Evolutionary conservation across 2,113 vertebrate genomes (phyloP), one percentile per base, ranked within the genome.

Genomic region (Coptodon rendalli): DNA sequence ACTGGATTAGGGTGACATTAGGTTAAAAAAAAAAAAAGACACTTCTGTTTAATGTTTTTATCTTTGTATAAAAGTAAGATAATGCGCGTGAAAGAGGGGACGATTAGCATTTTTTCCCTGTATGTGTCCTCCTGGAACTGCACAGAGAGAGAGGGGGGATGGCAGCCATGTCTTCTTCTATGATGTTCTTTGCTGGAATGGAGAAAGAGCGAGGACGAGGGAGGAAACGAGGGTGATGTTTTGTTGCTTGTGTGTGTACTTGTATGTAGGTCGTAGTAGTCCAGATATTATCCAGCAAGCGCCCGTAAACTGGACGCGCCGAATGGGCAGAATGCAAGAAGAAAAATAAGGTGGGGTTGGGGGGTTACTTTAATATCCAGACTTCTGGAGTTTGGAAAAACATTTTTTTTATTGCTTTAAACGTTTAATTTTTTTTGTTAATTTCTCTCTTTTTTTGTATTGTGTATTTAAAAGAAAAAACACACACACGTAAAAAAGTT

Each of bases 141-240:
- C 92, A 66, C 61, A 66, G 61, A 66, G 61, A 66, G 59, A 81
- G 81, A 80, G 81, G 27, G 81, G 36, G 43, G 63, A 50, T 6
- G 12, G 91, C 89, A 87, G 92, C 93, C 84, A 29, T 36, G 92
- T 95, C 95, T 93, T 95, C 94, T 94, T 96, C 94, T 94, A 96
- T 96, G 95, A 96, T 96, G 91, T 96, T 96, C 95, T 95, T 8
- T 80, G 83, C 54, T 56, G 89, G 95, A 95, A 95, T 95, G 95
- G 95, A 96, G 95, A 95, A 95, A 93, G 91, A 82, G 83, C 85
- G 90, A 91, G 85, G 90, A 92, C 54, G 16, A 16, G 61, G 52
- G 83, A 82, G 80, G 63, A n/a, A 36, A 54, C 53, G 81, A 87
- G 79, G 68, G 43, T 7, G 5, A 63, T 48, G 27, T 80, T 80